Percentiles rank a stretch among this genome's conserved stretches.
Evolutionary conservation across 2,797 vertebrate genomes (phyloP).

Genomic region (Micropoecilia bifurca): DNA sequence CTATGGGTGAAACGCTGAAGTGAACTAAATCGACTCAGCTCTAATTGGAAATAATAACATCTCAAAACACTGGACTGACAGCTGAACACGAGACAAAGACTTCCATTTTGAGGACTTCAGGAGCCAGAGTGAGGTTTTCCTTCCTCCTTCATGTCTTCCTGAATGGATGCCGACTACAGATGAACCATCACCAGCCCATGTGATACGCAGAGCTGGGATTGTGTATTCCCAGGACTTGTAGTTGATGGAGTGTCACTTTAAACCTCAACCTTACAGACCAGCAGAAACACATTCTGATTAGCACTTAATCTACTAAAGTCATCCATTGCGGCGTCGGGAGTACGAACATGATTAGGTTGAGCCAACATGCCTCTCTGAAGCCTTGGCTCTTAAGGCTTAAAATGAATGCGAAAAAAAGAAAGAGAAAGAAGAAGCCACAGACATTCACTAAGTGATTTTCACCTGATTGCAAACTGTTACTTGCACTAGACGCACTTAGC

Average conservation of each 20-base stretch:
- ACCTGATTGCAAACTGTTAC: constrained; percentile 73
- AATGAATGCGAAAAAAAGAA: constrained; percentile 30
- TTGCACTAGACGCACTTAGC: constrained; percentile 64
- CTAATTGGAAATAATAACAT: constrained; percentile 40
- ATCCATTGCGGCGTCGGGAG: constrained; percentile 47
- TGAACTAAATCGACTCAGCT: constrained; percentile 21
- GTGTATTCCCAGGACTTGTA: constrained; percentile 40
- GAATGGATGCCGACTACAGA: constrained; percentile 45
- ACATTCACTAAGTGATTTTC: constrained; percentile 67
- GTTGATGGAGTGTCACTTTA: constrained; percentile 64
- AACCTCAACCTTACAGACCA: constrained; percentile 61
- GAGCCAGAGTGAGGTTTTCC: constrained; percentile 37
- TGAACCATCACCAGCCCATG: constrained; percentile 56
- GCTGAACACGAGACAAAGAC: constrained; percentile 33
- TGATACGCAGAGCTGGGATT: constrained; percentile 48
- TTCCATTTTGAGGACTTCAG: constrained; percentile 44
- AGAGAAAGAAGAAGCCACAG: constrained; percentile 32
- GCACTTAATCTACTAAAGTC: constrained; percentile 64
- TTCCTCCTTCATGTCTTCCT: constrained; percentile 35
- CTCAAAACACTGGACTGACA: constrained; percentile 39
- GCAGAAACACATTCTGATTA: constrained; percentile 67
- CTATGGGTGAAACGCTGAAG: not conserved
- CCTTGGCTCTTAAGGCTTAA: constrained; percentile 37
- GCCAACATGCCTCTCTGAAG: constrained; percentile 30
- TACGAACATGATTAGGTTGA: constrained; percentile 46